Evolutionary conservation across 1,140 invertebrate genomes (phyloP).

Genomic region (Geopemphigus sp.): DNA sequence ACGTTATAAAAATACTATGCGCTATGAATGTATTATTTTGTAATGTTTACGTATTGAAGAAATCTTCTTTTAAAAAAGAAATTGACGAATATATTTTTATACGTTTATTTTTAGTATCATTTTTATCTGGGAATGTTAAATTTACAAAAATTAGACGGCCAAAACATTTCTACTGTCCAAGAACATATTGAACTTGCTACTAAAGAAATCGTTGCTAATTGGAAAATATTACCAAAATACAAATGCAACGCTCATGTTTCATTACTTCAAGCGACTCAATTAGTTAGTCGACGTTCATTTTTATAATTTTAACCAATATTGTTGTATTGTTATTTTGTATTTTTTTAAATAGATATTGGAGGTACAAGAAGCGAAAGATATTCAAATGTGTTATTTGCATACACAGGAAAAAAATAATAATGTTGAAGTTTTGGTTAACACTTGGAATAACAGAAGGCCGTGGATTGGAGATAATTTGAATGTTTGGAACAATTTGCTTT

Average conservation of each 20-base stretch:
- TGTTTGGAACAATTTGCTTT: conserved; percentile 28
- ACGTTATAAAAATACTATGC: too few relatives aligned
- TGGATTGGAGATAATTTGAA: conserved; percentile 36
- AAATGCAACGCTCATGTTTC: conserved; percentile 10
- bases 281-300: background rate
- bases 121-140: conserved; percentile 29
- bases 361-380: background rate
- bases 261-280: conserved; percentile 41
- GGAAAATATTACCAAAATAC: conserved; percentile 35
- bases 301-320: background rate
- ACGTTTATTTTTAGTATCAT: conserved; percentile 26
- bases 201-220: background rate
- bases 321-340: background rate
- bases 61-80: too few relatives aligned
- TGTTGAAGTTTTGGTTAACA: background rate
- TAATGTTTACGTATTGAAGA: too few relatives aligned
- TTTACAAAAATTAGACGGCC: conserved; percentile 8
- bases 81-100: too few relatives aligned
- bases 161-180: background rate
- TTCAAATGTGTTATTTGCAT: background rate
- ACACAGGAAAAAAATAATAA: conserved; percentile 5
- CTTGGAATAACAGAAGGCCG: conserved; percentile 19
- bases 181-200: conserved; percentile 7
- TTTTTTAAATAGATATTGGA: background rate
- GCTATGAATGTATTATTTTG: too few relatives aligned